Evolutionary conservation across 2,797 vertebrate genomes (phyloP).

Genomic region (Platalea minor): DNA sequence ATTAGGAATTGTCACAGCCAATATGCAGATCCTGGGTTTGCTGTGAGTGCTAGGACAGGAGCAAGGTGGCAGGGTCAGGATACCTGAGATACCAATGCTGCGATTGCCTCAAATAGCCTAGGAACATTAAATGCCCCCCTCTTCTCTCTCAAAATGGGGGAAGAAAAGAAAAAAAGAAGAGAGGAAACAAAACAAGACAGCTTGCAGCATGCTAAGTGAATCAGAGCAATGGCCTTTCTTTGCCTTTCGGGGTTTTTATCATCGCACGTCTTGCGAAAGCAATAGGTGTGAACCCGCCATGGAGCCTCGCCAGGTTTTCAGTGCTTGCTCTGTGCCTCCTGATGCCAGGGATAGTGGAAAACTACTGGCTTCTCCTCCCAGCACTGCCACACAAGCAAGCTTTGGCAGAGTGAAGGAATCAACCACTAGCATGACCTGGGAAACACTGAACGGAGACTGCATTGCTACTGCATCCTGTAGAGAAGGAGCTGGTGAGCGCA

Average conservation of each 20-base stretch:
- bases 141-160: neutral
- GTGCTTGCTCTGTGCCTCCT: neutral
- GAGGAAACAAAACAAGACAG: slow-evolving; percentile 29
- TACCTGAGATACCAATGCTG: neutral
- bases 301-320: slow-evolving; percentile 44
- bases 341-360: neutral
- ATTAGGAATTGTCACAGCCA: slow-evolving; percentile 35
- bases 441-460: rapidly evolving
- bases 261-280: slow-evolving; percentile 28
- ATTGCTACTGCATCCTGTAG: rapidly evolving
- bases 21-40: neutral
- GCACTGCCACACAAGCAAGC: neutral
- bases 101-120: neutral
- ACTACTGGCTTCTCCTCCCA: slow-evolving; percentile 25
- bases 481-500: rapidly evolving
- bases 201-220: slow-evolving; percentile 34
- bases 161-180: neutral
- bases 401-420: neutral
- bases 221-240: slow-evolving; percentile 43
- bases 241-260: slow-evolving; percentile 44
- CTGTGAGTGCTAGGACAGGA: neutral
- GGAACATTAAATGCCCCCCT: neutral
- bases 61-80: neutral
- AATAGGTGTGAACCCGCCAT: slow-evolving; percentile 32
- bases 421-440: rapidly evolving